Evolutionary conservation across 2,888 invertebrate species (phyloP).

Genomic region (Scrobipalpa costella): DNA sequence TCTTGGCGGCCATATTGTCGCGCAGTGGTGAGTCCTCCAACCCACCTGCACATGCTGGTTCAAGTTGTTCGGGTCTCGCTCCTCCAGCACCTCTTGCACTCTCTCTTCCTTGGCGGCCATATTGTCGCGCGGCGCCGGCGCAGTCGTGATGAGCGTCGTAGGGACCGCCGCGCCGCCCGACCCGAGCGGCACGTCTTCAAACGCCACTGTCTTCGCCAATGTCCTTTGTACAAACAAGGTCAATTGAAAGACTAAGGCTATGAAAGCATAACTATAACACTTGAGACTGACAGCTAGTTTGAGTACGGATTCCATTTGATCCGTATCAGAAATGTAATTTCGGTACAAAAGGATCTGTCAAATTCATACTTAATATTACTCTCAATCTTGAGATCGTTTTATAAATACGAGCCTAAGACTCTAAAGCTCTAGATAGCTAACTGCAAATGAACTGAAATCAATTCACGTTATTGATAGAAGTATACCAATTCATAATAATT

Average conservation of each 20-base stretch:
- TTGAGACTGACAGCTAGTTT: no score
- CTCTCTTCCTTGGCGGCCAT: slow-evolving; percentile 38
- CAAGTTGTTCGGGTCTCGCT: slow-evolving; percentile 85
- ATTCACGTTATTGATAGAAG: no score
- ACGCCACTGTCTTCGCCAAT: slow-evolving; percentile 53
- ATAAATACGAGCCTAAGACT: no score
- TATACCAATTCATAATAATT: no score
- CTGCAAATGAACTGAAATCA: no score
- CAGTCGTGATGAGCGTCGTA: slow-evolving; percentile 54
- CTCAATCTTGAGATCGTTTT: no score
- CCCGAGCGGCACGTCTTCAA: slow-evolving; percentile 59
- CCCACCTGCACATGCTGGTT: slow-evolving; percentile 86
- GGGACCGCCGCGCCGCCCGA: slow-evolving; percentile 59
- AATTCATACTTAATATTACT: no score
- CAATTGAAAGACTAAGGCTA: neutral
- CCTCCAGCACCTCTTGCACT: slow-evolving; percentile 80
- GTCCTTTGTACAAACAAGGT: neutral
- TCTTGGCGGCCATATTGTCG: slow-evolving; percentile 21
- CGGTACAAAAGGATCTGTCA: no score
- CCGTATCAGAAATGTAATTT: no score
- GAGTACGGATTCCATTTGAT: no score
- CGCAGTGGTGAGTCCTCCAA: slow-evolving; percentile 40
- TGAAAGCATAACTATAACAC: no score
- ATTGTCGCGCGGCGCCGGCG: slow-evolving; percentile 45
- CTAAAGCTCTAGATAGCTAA: no score